These are phyloP conservation scores for Physeter macrocephalus DNA, from an alignment of 2,113 vertebrate genomes.

Conservation along the genomic window DNA sequence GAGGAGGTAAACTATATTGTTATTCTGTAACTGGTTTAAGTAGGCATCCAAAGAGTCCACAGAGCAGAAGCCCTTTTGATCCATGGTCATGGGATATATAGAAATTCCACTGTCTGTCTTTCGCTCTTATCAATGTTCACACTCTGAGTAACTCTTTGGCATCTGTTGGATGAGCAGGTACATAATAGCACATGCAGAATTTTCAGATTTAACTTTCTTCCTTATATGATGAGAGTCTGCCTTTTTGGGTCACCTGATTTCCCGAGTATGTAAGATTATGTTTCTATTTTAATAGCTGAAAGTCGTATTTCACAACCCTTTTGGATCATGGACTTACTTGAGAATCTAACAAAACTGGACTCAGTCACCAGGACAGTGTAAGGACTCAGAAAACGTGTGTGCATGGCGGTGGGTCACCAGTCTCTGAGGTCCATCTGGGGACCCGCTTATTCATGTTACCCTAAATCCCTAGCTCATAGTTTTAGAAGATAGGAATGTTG, in stretches of 20 bases:
- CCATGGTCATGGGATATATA: background rate
- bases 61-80: background rate
- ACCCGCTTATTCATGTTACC: too few species aligned
- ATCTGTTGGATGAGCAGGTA: background rate
- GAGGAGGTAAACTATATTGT: background rate
- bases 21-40: background rate
- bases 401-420: background rate
- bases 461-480: background rate
- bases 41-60: background rate
- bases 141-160: background rate
- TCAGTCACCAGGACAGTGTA: background rate
- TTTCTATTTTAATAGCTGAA: background rate
- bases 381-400: background rate
- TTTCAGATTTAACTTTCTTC: constrained; percentile 18
- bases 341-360: background rate
- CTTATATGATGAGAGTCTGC: background rate
- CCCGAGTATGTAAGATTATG: background rate
- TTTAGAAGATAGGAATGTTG: background rate
- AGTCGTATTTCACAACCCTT: background rate
- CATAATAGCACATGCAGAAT: background rate
- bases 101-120: background rate
- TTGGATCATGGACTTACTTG: background rate
- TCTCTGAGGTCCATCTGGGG: background rate
- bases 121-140: background rate
- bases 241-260: background rate